These are phyloP conservation scores for Leucania comma DNA, from an alignment of 2,888 invertebrate genomes.

Conservation along the genomic window DNA sequence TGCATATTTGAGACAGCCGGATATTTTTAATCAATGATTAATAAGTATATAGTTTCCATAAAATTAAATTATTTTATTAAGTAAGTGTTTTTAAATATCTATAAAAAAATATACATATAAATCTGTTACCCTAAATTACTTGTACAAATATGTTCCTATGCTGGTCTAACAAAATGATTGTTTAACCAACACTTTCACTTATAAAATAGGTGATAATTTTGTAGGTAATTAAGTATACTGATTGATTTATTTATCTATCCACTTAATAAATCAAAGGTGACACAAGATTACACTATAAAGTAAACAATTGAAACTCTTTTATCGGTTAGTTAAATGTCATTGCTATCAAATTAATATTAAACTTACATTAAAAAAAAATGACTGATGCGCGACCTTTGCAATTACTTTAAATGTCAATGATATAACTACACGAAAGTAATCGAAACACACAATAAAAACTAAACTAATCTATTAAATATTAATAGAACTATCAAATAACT, in stretches of 20 bases:
- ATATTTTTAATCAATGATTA: no score
- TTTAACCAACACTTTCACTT: neutral
- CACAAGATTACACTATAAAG: slow-evolving; percentile 2
- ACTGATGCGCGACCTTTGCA: slow-evolving; percentile 77
- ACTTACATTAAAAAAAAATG: slow-evolving; percentile 37
- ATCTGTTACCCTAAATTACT: no score
- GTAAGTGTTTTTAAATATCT: no score
- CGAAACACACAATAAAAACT: neutral
- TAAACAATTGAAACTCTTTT: slow-evolving; percentile 17
- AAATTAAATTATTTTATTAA: no score
- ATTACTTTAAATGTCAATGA: slow-evolving; percentile 66
- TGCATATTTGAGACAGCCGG: no score
- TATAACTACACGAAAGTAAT: slow-evolving; percentile 54
- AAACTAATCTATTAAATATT: slow-evolving; percentile 5
- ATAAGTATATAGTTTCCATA: no score
- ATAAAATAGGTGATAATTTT: neutral
- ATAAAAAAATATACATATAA: no score
- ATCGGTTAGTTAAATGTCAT: slow-evolving; percentile 9
- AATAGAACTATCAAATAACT: neutral
- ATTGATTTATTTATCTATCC: neutral
- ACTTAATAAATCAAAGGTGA: slow-evolving; percentile 8
- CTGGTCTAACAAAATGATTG: neutral
- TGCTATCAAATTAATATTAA: slow-evolving; percentile 12
- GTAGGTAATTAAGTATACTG: neutral
- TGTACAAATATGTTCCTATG: no score